Conservation (phyloP, 2,888 invertebrate genomes). For the Pterostichus madidus region DNA sequence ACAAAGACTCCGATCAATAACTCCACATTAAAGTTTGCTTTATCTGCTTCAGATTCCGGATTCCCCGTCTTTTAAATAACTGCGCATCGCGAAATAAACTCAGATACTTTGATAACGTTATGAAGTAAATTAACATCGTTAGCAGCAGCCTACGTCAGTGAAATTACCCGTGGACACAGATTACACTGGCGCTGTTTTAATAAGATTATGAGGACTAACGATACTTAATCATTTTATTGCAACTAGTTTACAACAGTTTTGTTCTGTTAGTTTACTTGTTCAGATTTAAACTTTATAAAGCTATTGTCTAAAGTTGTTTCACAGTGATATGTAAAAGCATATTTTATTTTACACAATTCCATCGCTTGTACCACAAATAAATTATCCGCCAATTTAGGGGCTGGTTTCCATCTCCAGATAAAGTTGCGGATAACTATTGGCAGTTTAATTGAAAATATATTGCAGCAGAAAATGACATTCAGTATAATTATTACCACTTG, state of each 20-base stretch:
- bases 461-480: too few species aligned
- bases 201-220: slow-evolving; percentile 26
- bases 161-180: neutral
- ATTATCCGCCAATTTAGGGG: too few species aligned
- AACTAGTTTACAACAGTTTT: slow-evolving; percentile 7
- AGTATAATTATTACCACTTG: too few species aligned
- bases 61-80: slow-evolving; percentile 62
- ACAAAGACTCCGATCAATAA: slow-evolving; percentile 62
- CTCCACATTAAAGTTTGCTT: slow-evolving; percentile 65
- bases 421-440: too few species aligned
- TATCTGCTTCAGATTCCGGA: slow-evolving; percentile 55
- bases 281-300: too few species aligned
- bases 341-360: too few species aligned
- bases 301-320: too few species aligned
- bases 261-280: neutral
- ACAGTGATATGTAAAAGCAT: too few species aligned
- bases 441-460: too few species aligned
- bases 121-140: slow-evolving; percentile 50
- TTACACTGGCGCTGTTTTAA: slow-evolving; percentile 17
- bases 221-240: slow-evolving; percentile 15
- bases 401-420: too few species aligned
- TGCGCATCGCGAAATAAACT: slow-evolving; percentile 50
- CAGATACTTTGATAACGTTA: slow-evolving; percentile 45
- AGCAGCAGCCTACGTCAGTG: neutral
- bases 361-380: too few species aligned